Evolutionary conservation across 2,888 invertebrate genomes (phyloP).

Genomic region (Calliopum simillimum): DNA sequence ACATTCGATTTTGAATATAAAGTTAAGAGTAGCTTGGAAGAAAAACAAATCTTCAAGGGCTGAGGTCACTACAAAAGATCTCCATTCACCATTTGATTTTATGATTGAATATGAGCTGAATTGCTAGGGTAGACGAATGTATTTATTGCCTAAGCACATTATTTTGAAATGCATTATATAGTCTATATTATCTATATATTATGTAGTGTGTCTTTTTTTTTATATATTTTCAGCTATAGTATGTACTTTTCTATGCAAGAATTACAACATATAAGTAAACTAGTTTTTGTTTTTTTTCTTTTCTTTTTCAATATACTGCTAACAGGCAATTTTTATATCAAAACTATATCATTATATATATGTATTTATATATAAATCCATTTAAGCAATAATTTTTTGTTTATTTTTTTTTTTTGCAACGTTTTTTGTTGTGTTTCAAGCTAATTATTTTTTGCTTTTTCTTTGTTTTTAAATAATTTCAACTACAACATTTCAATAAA

Average conservation of each 20-base stretch:
- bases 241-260: constrained; percentile 20
- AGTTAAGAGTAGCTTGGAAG: no score
- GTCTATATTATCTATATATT: no score
- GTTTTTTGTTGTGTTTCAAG: constrained; percentile 17
- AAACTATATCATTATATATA: constrained; percentile 46
- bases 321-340: constrained; percentile 54
- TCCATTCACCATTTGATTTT: no score
- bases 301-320: constrained; percentile 33
- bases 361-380: constrained; percentile 38
- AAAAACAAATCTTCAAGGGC: no score
- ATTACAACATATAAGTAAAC: constrained; percentile 28
- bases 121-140: no score
- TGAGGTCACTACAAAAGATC: no score
- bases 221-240: not conserved
- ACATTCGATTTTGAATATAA: no score
- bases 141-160: no score
- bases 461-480: constrained; percentile 53
- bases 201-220: constrained; percentile 27
- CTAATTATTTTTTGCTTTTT: constrained; percentile 32
- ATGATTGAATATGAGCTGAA: no score
- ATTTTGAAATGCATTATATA: no score
- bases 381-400: constrained; percentile 34
- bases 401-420: constrained; percentile 7
- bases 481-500: constrained; percentile 56
- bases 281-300: not conserved